Evolutionary conservation across 2,113 vertebrate species (phyloP).

Genomic region (Synchiropus splendidus): DNA sequence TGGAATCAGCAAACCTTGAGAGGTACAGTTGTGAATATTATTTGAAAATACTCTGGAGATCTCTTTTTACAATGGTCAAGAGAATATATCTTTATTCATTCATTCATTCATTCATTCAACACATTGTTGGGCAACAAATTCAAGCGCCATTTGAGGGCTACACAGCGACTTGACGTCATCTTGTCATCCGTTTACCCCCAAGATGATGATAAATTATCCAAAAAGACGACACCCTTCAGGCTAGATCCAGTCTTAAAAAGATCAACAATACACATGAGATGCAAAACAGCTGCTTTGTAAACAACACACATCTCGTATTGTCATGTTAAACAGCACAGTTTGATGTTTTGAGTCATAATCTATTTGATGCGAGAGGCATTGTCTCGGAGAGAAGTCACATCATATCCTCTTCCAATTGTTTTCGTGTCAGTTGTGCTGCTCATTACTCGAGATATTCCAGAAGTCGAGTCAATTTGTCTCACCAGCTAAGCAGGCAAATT

Average conservation of each 20-base stretch:
- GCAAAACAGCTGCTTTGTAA: constrained; percentile 8
- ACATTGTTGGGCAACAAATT: no score
- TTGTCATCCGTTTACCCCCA: no score
- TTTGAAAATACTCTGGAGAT: no score
- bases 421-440: constrained; percentile 30
- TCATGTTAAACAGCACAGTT: constrained; percentile 11
- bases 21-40: not conserved
- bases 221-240: no score
- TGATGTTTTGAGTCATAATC: constrained; percentile 27
- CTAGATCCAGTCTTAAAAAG: not conserved
- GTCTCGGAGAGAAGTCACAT: constrained; percentile 18
- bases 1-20: constrained; percentile 91
- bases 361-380: constrained; percentile 22
- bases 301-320: constrained; percentile 13
- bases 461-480: constrained; percentile 44
- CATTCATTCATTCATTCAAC: no score
- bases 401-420: constrained; percentile 23
- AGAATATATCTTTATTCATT: no score
- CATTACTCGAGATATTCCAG: constrained; percentile 18
- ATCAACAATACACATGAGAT: constrained; percentile 3
- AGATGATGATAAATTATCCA: no score
- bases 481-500: constrained; percentile 24
- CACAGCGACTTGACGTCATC: no score
- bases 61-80: not conserved
- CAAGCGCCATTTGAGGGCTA: no score